Evolutionary conservation across 1,140 invertebrate genomes (phyloP).

Genomic region (Drosophila parvula): DNA sequence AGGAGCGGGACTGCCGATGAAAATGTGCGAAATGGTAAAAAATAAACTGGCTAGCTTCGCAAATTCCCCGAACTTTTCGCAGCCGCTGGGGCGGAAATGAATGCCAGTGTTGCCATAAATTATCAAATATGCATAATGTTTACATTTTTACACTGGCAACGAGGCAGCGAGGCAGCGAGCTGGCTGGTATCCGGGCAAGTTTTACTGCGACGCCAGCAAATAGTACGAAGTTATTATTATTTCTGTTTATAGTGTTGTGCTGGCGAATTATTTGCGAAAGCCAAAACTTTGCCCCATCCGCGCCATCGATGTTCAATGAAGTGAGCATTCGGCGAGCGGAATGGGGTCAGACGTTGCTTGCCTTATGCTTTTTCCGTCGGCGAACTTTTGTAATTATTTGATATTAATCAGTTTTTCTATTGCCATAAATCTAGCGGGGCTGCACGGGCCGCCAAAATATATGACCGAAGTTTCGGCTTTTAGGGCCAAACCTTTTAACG

Average conservation of each 20-base stretch:
- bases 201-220: slow-evolving; percentile 76
- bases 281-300: slow-evolving; percentile 46
- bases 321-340: slow-evolving; percentile 39
- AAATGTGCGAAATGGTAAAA: slow-evolving; percentile 48
- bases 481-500: background rate
- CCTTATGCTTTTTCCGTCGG: slow-evolving; percentile 68
- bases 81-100: slow-evolving; percentile 70
- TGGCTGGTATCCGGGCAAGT: slow-evolving; percentile 53
- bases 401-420: slow-evolving; percentile 79
- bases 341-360: slow-evolving; percentile 40
- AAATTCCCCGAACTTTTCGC: slow-evolving; percentile 47
- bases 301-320: slow-evolving; percentile 62
- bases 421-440: slow-evolving; percentile 64
- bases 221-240: slow-evolving; percentile 74
- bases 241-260: slow-evolving; percentile 72
- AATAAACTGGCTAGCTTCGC: slow-evolving; percentile 48
- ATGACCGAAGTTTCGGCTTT: slow-evolving; percentile 50
- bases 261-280: slow-evolving; percentile 70
- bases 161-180: background rate
- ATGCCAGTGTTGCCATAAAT: slow-evolving; percentile 84
- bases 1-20: slow-evolving; percentile 14
- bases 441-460: slow-evolving; percentile 17
- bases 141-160: slow-evolving; percentile 70
- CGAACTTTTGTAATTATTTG: slow-evolving; percentile 83
- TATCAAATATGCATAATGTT: slow-evolving; percentile 83